Evolutionary conservation across 2,797 vertebrate species (phyloP).

Genomic region (Danio tinwini): DNA sequence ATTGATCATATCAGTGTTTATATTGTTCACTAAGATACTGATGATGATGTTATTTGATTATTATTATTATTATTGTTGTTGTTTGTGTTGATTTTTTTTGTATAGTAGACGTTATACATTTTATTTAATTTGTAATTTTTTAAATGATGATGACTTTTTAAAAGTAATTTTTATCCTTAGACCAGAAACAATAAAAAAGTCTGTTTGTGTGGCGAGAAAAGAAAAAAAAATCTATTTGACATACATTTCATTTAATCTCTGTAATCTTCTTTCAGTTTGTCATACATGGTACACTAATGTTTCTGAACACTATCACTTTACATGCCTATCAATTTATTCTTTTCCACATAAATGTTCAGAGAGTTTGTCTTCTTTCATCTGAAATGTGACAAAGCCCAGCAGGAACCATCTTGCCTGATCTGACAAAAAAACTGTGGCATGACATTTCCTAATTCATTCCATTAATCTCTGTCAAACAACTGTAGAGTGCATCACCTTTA

Average conservation of each 20-base stretch:
- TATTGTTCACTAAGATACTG: not conserved
- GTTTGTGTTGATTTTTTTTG: not conserved
- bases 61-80: no score
- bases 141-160: not conserved
- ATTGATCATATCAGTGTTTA: not conserved
- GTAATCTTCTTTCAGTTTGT: constrained; percentile 12
- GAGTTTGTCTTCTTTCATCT: constrained; percentile 15
- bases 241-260: not conserved
- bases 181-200: no score
- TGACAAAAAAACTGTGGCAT: constrained; percentile 11
- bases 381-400: constrained; percentile 5
- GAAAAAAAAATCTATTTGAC: not conserved
- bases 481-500: constrained; percentile 9
- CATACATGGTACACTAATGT: not conserved
- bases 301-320: not conserved
- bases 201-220: no score
- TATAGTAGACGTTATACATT: not conserved
- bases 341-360: not conserved
- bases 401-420: not conserved
- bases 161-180: not conserved
- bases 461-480: constrained; percentile 21
- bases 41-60: not conserved
- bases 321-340: not conserved
- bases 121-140: not conserved
- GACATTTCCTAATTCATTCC: constrained; percentile 24